Base-by-base conservation (phyloP, 2,888 invertebrate genomes). In the Himalopsyche tibetana region DNA sequence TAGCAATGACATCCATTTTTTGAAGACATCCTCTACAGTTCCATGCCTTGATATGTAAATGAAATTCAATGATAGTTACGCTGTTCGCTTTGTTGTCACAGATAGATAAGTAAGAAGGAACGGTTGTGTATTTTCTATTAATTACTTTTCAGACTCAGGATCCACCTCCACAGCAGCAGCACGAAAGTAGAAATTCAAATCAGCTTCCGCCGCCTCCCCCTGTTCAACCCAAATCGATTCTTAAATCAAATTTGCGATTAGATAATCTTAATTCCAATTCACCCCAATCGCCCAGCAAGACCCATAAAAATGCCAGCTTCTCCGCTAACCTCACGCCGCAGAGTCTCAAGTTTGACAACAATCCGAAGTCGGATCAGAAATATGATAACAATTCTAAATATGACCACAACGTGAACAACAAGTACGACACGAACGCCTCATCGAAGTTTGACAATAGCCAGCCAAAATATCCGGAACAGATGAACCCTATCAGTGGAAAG, bases 151-250 rank as follows among this genome's bases (percentile, higher is more conserved):
- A 84, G 86, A 80, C 79, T 55, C 86, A 93, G 82, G 93, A 91
- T 85, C 90, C 90, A 82, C 91, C 90, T 84, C 91, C 90, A 83
- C 90, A 92, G 88, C 92, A 92, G 89, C 90, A 91, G 84, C 19
- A 74, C 36, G 91, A 92, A 84, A 93, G 92, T 88, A 89, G 80
- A 80, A 80, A 80, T 89, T 4, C 69, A 28, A 12, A 80, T 82
- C 85, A 85, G 82, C 84, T 80, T 17, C 88, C 89, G 74, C 56
- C 85, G 40, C 85, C 88, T 87, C 87, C 89, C 81, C 88, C 84
- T 28, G 90, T 90, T 79, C 91, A 90, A 69, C 93, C 93, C 87
- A 93, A 93, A 90, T 93, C 93, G 12, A 93, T 93, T 88, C 91
- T 93, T 87, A 93, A 93, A 90, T 91, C 91, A n/a, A 93, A 93